phyloP scores from a whole-genome alignment of 1,140 invertebrate species.

The Polypedilum vanderplanki region DNA sequence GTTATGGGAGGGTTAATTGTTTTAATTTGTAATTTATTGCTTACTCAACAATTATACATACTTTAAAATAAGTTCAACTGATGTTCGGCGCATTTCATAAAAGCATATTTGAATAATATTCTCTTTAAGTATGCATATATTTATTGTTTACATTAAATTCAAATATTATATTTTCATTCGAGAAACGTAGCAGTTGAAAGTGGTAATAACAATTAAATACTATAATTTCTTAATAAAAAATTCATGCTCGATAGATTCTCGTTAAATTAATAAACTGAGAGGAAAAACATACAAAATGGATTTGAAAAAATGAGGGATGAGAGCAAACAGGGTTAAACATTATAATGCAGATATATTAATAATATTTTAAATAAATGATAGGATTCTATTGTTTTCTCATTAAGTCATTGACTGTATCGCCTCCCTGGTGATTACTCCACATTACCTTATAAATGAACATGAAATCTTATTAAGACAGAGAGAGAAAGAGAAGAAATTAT shows the following conservation, averaged over 20 bases:
- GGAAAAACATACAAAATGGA: background rate
- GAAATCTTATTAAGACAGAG: too few relatives aligned
- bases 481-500: too few relatives aligned
- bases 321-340: too few relatives aligned
- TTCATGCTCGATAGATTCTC: background rate
- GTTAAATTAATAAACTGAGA: background rate
- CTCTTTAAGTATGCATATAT: too few relatives aligned
- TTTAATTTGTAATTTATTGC: constrained; percentile 3
- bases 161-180: background rate
- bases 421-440: background rate
- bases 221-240: constrained; percentile 11
- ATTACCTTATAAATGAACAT: too few relatives aligned
- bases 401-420: constrained; percentile 6
- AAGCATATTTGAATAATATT: constrained; percentile 6
- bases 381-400: background rate
- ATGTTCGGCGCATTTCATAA: background rate
- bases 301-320: background rate
- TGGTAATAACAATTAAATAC: constrained; percentile 18
- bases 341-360: background rate
- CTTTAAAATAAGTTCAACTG: background rate
- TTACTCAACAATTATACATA: background rate
- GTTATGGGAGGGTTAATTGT: constrained; percentile 11
- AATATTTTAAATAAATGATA: background rate
- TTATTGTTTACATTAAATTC: too few relatives aligned
- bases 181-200: background rate